Evolutionary conservation across 2,888 invertebrate genomes (phyloP).

Genomic region (Nomada hirtipes): DNA sequence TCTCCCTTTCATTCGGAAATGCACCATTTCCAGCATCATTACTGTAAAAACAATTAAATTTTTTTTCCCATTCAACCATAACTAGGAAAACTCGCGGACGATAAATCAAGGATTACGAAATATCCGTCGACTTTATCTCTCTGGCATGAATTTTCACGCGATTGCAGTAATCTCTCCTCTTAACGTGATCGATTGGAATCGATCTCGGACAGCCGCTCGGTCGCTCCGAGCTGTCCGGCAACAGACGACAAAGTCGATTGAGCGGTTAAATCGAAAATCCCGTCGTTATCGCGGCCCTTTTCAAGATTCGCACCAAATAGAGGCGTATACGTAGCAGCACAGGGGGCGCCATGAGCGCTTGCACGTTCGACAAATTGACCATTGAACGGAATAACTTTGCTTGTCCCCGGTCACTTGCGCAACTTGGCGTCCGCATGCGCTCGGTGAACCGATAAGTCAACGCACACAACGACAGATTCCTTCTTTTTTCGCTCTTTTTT

Average conservation of each 20-base stretch:
- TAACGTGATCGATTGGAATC: conserved; percentile 36
- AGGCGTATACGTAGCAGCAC: conserved; percentile 36
- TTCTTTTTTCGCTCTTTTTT: neutral
- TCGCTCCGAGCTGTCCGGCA: neutral
- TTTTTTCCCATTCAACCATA: neutral
- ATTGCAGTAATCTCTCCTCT: conserved; percentile 12
- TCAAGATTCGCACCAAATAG: conserved; percentile 59
- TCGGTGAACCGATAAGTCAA: conserved; percentile 78
- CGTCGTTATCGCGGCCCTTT: conserved; percentile 64
- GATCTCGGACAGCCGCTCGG: conserved; percentile 15
- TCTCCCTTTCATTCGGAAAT: too few relatives aligned
- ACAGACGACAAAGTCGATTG: conserved; percentile 51
- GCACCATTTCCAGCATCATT: too few relatives aligned
- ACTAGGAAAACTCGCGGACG: neutral
- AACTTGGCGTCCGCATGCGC: conserved; percentile 71
- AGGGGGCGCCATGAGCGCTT: conserved; percentile 52
- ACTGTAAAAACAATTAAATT: too few relatives aligned
- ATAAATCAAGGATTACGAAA: neutral
- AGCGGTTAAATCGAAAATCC: conserved; percentile 65
- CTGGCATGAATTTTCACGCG: conserved; percentile 9
- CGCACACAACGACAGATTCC: conserved; percentile 41
- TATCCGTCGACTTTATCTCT: neutral
- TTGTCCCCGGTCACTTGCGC: conserved; percentile 75
- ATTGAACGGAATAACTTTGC: conserved; percentile 78
- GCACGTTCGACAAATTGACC: conserved; percentile 77